These are phyloP conservation scores for Myathropa florea DNA, from an alignment of 2,888 invertebrate species.

Conservation along the genomic window DNA sequence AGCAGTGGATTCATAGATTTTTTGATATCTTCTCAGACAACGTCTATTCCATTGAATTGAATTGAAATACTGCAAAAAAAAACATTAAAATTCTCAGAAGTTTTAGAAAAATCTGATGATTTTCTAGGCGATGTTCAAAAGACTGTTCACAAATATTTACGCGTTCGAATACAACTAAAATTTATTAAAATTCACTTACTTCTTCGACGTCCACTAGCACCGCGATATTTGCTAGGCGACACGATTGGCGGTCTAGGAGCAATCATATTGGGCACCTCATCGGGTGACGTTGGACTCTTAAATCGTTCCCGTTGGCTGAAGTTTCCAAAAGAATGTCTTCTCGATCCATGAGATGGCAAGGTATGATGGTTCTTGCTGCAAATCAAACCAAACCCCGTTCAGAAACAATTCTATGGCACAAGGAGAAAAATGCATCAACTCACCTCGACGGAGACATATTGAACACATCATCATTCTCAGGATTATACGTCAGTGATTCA, in stretches of 20 bases:
- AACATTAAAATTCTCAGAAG: no score
- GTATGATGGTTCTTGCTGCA: constrained; percentile 77
- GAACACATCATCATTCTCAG: constrained; percentile 79
- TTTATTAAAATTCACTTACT: constrained; percentile 75
- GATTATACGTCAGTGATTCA: constrained; percentile 76
- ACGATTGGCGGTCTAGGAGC: constrained; percentile 79
- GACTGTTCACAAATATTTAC: no score
- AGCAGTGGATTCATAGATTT: no score
- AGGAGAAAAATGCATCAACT: constrained; percentile 55
- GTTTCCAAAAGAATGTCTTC: constrained; percentile 80
- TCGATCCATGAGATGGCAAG: constrained; percentile 76
- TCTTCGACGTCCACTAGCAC: constrained; percentile 75
- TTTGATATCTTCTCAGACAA: no score
- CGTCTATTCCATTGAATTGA: no score
- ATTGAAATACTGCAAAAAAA: no score
- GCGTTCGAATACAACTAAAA: no score
- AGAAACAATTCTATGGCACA: not conserved
- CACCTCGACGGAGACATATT: constrained; percentile 77
- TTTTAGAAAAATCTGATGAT: no score
- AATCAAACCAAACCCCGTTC: constrained; percentile 24
- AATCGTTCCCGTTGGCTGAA: constrained; percentile 75
- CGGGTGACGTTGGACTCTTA: constrained; percentile 76
- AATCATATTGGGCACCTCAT: constrained; percentile 80
- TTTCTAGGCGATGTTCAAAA: no score
- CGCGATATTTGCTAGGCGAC: constrained; percentile 78